Evolutionary conservation across 2,113 vertebrate genomes (phyloP), one percentile per base, ranked within the genome.

Genomic region (Perca schrenkii): DNA sequence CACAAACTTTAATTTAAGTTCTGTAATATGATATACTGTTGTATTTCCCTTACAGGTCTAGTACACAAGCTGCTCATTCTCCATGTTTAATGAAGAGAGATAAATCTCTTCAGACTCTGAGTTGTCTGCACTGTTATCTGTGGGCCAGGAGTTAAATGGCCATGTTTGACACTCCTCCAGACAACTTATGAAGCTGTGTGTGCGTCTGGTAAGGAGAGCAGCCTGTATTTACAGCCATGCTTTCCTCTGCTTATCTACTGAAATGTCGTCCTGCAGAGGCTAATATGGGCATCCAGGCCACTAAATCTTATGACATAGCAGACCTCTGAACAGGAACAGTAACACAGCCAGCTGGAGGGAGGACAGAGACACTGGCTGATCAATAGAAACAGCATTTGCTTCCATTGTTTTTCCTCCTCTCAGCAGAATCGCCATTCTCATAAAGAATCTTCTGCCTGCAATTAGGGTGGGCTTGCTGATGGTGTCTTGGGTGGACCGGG

Each of bases 301-400:
- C 85, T 94, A 92, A 94, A 92, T 92, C 82, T 52, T 63, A 46
- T 60, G 84, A 92, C 81, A 77, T 80, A 92, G 84, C 60, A 50
- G 86, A 77, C 71, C 82, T 75, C 79, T 87, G 89, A 89, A 65
- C 75, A 75, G 80, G 75, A 88, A 66, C 84, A 91, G 89, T 72
- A 79, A 89, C 75, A 71, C 83, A 61, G 77, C 47, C 47, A 25
- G 22, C 76, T 83, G 77, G 62, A 62, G 79, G 5, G 61, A 64
- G 80, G 67, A 73, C 85, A 79, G 77, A 89, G 82, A 82, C 82
- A 66, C 69, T 40, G 80, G 56, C 85, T 84, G 89, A 95, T 95
- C 94, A 92, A 95, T 95, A 94, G 82, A 94, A 95, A 96, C 91
- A 87, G 63, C 83, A 94, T 95, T 94, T 95, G 92, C 92, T 85